Evolutionary conservation across 1,140 invertebrate species (phyloP).

Genomic region (Episyrphus balteatus): DNA sequence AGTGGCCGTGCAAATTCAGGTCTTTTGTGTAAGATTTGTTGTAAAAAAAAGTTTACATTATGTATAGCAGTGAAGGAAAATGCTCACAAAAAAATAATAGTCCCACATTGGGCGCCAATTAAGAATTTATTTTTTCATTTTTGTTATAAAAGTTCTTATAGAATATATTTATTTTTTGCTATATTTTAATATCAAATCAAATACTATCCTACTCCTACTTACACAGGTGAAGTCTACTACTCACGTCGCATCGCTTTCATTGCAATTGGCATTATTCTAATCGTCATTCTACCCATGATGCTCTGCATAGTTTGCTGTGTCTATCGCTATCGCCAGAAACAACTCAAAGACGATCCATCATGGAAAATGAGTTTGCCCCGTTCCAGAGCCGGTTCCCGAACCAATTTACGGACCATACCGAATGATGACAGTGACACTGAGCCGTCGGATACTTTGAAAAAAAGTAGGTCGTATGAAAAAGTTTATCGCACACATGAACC

Average conservation of each 20-base stretch:
- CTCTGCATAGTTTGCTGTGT: slow-evolving; percentile 58
- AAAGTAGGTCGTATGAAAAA: slow-evolving; percentile 60
- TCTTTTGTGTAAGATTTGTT: too few relatives aligned
- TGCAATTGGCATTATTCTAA: slow-evolving; percentile 63
- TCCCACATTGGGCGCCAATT: neutral
- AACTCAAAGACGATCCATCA: slow-evolving; percentile 38
- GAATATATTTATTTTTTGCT: too few relatives aligned
- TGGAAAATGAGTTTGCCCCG: slow-evolving; percentile 38
- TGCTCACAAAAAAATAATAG: neutral
- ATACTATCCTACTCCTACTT: too few relatives aligned
- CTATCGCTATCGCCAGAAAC: slow-evolving; percentile 49
- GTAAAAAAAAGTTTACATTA: too few relatives aligned
- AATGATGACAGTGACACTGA: slow-evolving; percentile 33
- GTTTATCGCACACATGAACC: slow-evolving; percentile 74
- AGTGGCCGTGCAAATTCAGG: too few relatives aligned
- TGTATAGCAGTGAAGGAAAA: too few relatives aligned
- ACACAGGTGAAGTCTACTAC: slow-evolving; percentile 36
- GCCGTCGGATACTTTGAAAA: slow-evolving; percentile 40
- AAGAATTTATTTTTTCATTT: neutral
- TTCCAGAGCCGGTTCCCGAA: slow-evolving; percentile 43
- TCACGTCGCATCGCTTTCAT: slow-evolving; percentile 44
- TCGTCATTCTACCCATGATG: slow-evolving; percentile 63
- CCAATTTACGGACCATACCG: slow-evolving; percentile 37
- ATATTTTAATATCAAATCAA: too few relatives aligned
- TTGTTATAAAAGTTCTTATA: neutral